Evolutionary conservation across 2,888 invertebrate genomes (phyloP), one percentile per base, ranked within the genome.

Genomic region (Stegana nigrithorax): DNA sequence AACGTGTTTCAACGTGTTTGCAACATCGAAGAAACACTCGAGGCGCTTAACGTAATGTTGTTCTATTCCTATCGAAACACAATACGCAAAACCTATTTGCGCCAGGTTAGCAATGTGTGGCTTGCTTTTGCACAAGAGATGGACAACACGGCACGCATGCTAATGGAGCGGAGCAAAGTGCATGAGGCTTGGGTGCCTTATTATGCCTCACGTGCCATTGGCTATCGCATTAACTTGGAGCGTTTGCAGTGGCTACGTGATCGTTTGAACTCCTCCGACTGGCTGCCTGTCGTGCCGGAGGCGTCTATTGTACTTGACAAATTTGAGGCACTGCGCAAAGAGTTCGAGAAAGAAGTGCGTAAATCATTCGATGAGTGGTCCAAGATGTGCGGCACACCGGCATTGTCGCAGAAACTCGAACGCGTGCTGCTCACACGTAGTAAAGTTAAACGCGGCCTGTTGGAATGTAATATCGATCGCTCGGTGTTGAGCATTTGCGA

Each of bases 381-480:
- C 0, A 88, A 89, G 66, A 88, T 91, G 90, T 81, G 90, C 17
- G 90, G 90, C 14, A 89, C 89, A 55, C 3, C 66, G 56, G 89
- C 90, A 81, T 87, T 90, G 55, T 84, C 86, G 0, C 83, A 84
- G 0, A 88, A 89, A 45, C 84, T 93, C 23, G 91, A 94, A 73
- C 89, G 90, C 45, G 91, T 92, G 0, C 85, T 96, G 60, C 90
- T 96, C 89, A 86, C 89, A 64, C 90, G 90, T 66, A 93, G 92
- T 78, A 81, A 84, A 17, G 86, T 86, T 4, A 88, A 89, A 59
- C 89, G 89, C 17, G 92, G 92, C 0, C 86, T 93, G 51, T 82
- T 95, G 65, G 92, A 93, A 81, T 91, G 91, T 81, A 95, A 95
- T 82, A 92, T 95, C 70, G 93, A 95, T 82, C 88, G 89, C 0